Percentiles rank a stretch among this genome's conserved stretches.
These are phyloP conservation scores for Porites cylindrica DNA, from an alignment of 92 coral and sea anemone genomes.

Conservation along the genomic window DNA sequence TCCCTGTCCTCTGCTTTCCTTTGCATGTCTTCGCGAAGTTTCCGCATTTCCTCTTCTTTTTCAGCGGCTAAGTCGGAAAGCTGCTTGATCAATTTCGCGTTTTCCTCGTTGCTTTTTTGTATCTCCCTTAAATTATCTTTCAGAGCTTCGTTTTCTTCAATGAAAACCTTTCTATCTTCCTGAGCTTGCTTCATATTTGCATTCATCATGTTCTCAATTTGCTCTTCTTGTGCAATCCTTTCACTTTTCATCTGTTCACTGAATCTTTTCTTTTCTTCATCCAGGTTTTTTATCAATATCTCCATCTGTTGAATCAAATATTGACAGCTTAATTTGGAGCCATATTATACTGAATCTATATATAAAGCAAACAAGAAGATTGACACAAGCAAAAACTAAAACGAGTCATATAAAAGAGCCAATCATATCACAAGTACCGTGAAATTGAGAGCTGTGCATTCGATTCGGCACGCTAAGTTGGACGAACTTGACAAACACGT, in stretches of 20 bases:
- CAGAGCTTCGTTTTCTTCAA: not conserved
- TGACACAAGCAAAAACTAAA: too few relatives aligned
- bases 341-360: too few relatives aligned
- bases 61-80: not conserved
- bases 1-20: not conserved
- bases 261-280: conserved; percentile 50
- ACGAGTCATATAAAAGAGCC: too few relatives aligned
- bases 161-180: conserved; percentile 29
- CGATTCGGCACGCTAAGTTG: too few relatives aligned
- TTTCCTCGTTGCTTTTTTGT: not conserved
- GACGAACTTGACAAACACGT: too few relatives aligned
- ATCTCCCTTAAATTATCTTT: not conserved
- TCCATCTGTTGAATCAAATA: conserved; percentile 37
- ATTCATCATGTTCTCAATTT: conserved; percentile 56
- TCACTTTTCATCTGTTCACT: conserved; percentile 49
- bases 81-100: conserved; percentile 2
- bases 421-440: too few relatives aligned
- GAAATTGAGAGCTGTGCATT: too few relatives aligned
- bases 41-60: not conserved
- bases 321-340: not conserved
- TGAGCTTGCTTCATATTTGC: conserved; percentile 42
- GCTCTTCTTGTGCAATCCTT: conserved; percentile 34
- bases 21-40: not conserved
- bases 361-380: too few relatives aligned
- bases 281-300: conserved; percentile 42